Conservation (phyloP, 2,888 invertebrate genomes). For the Ceratothoa steindachneri region DNA sequence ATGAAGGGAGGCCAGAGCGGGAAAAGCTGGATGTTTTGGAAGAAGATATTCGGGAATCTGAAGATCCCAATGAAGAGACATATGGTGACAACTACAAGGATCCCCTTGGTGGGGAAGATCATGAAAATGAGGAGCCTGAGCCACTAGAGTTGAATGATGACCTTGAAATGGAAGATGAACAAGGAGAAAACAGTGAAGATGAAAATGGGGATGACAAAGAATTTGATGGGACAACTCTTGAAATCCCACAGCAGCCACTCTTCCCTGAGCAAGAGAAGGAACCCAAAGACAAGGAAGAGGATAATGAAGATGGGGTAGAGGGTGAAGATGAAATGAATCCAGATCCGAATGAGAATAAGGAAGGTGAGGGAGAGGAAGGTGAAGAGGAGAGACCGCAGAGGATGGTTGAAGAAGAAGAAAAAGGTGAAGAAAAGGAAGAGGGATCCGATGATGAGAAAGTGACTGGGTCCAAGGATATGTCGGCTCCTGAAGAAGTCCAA, state of each 20-base stretch:
- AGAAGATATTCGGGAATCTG: conserved; percentile 52
- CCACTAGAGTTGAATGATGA: conserved; percentile 64
- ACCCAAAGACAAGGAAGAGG: conserved; percentile 18
- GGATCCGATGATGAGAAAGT: conserved; percentile 57
- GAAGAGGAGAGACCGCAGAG: conserved; percentile 50
- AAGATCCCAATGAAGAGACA: conserved; percentile 57
- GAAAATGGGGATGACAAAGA: conserved; percentile 58
- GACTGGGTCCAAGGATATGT: conserved; percentile 43
- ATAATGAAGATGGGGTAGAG: conserved; percentile 21
- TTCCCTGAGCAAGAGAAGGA: conserved; percentile 50
- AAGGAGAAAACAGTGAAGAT: conserved; percentile 55
- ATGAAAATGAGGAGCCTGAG: conserved; percentile 61
- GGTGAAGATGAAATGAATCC: conserved; percentile 51
- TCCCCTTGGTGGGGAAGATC: conserved; percentile 61
- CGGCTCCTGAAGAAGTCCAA: conserved; percentile 46
- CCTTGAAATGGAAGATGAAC: conserved; percentile 62
- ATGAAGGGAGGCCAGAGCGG: conserved; percentile 57
- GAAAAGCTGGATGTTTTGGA: conserved; percentile 55
- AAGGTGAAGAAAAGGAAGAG: conserved; percentile 57
- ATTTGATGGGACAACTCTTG: conserved; percentile 52
- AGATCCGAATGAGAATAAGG: conserved; percentile 50
- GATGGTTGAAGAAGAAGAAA: conserved; percentile 49
- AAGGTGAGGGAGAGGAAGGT: conserved; percentile 60
- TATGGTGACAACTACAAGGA: conserved; percentile 52
- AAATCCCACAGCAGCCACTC: conserved; percentile 37